Conservation (phyloP, 1,140 invertebrate genomes). For the Ladona fulva region DNA sequence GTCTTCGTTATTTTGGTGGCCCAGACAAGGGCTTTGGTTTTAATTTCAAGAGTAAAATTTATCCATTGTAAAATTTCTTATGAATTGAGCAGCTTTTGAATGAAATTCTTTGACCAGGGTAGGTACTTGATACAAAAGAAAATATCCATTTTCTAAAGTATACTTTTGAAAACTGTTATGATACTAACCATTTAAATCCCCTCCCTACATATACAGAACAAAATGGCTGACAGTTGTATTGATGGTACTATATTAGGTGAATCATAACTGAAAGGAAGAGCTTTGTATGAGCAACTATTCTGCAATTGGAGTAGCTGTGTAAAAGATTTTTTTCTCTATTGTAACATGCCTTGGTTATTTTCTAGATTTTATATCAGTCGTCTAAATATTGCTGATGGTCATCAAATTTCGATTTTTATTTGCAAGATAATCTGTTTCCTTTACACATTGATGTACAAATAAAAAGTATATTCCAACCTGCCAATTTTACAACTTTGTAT, state of each 20-base stretch:
- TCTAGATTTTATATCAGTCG: not conserved
- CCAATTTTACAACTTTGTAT: not conserved
- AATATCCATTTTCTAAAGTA: conserved; percentile 8
- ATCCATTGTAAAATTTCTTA: not conserved
- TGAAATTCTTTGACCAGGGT: not conserved
- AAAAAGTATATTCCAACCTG: not conserved
- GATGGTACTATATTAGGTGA: conserved; percentile 6
- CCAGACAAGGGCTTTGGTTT: not conserved
- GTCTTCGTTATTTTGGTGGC: not conserved
- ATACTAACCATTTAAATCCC: not conserved
- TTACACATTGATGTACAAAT: not conserved
- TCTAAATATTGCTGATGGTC: not conserved
- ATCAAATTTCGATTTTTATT: not conserved
- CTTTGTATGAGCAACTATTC: conserved; percentile 6
- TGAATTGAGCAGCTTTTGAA: not conserved
- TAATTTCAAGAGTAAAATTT: not conserved
- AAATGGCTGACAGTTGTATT: conserved; percentile 9
- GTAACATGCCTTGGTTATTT: not conserved
- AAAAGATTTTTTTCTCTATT: not conserved
- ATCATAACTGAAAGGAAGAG: not conserved
- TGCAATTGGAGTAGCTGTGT: not conserved
- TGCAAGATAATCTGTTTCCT: not conserved
- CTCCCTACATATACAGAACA: not conserved
- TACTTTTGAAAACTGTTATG: conserved; percentile 5
- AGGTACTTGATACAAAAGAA: not conserved